These are phyloP conservation scores for Paradisaea rubra DNA, from an alignment of 2,113 vertebrate genomes.

Conservation along the genomic window DNA sequence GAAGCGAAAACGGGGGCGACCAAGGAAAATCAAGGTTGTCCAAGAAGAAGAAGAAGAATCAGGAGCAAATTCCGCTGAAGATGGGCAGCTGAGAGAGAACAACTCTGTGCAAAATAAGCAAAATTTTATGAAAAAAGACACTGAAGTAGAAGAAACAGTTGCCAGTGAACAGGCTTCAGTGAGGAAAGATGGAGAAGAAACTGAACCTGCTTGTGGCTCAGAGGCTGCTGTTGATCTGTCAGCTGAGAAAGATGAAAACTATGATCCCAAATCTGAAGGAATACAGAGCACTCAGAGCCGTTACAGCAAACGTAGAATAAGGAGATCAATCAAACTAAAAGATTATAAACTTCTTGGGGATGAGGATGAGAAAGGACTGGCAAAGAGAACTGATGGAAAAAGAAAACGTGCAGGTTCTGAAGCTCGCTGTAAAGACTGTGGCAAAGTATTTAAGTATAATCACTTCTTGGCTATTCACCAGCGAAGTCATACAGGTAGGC, in stretches of 20 bases:
- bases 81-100: constrained; percentile 70
- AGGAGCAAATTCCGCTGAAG: constrained; percentile 9
- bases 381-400: constrained; percentile 73
- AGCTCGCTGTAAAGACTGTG: constrained; percentile 87
- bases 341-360: constrained; percentile 82
- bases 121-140: constrained; percentile 38
- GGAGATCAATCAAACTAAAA: constrained; percentile 82
- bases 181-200: constrained; percentile 24
- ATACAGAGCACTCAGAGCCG: constrained; percentile 65
- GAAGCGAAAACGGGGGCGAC: constrained; percentile 86
- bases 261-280: constrained; percentile 57
- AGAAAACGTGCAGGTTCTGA: constrained; percentile 78
- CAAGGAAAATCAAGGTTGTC: constrained; percentile 68
- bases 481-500: constrained; percentile 89
- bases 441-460: constrained; percentile 90
- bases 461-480: constrained; percentile 90
- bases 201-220: neutral
- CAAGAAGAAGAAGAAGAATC: constrained; percentile 60
- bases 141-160: neutral
- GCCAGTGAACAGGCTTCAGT: neutral
- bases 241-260: constrained; percentile 73
- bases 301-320: constrained; percentile 83
- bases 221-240: constrained; percentile 10
- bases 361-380: constrained; percentile 66
- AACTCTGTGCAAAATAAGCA: constrained; percentile 69